Evolutionary conservation across 1,140 invertebrate genomes (phyloP).

Genomic region (Lasioglossum albipes): DNA sequence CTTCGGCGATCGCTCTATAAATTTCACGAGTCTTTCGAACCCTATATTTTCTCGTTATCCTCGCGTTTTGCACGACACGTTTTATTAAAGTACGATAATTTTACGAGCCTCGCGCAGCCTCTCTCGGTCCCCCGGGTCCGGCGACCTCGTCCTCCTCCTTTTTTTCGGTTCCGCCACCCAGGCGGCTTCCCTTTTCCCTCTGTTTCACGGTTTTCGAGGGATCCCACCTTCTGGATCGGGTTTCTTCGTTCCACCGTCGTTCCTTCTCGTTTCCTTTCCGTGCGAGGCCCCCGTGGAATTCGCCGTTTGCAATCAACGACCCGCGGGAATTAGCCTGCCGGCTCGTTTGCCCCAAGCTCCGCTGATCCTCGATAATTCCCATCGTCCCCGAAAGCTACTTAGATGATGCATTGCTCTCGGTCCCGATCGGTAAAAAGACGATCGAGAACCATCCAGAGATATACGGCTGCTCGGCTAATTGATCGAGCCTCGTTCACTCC

Average conservation of each 20-base stretch:
- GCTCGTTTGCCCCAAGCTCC: no score
- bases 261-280: no score
- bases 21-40: conserved; percentile 67
- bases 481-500: no score
- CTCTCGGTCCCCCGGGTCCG: conserved; percentile 8
- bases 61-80: conserved; percentile 68
- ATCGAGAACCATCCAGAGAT: no score
- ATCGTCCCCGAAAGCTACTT: no score
- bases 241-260: background rate
- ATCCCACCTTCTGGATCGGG: background rate
- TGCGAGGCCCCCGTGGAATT: background rate
- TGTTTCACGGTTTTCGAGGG: conserved; percentile 34
- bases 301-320: no score
- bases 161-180: conserved; percentile 23
- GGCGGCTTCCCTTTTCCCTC: conserved; percentile 26
- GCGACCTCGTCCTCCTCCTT: background rate
- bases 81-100: conserved; percentile 69
- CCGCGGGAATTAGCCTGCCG: no score
- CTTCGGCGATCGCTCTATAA: conserved; percentile 65
- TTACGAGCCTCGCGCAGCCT: conserved; percentile 55
- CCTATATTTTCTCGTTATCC: conserved; percentile 70
- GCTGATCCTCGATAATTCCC: no score
- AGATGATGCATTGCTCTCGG: no score
- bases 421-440: no score
- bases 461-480: no score